A percentile compares a stretch with the other conserved stretches of the same genome.
These are phyloP conservation scores for Cerceris rybyensis DNA, from an alignment of 2,888 invertebrate genomes.

Conservation along the genomic window DNA sequence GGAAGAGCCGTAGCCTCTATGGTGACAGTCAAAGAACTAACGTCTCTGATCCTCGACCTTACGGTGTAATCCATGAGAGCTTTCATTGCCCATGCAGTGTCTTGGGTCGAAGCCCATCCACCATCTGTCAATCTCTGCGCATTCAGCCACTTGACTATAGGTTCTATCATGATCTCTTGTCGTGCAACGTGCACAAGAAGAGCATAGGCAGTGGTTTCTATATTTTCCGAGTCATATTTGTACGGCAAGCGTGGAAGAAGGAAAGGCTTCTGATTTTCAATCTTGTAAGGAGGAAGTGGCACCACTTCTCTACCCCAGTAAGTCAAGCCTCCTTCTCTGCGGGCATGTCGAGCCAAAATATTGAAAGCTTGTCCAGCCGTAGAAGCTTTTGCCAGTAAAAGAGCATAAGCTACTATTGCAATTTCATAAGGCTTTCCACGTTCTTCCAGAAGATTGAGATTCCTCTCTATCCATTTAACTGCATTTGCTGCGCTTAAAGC, in stretches of 20 bases:
- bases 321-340: constrained; percentile 89
- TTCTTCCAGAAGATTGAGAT: constrained; percentile 89
- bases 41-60: constrained; percentile 92
- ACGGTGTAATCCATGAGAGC: constrained; percentile 95
- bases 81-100: constrained; percentile 93
- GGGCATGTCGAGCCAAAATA: constrained; percentile 86
- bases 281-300: constrained; percentile 91
- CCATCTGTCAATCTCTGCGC: constrained; percentile 93
- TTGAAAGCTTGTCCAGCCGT: constrained; percentile 92
- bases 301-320: constrained; percentile 93
- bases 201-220: constrained; percentile 96
- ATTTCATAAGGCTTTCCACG: constrained; percentile 91
- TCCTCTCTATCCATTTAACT: constrained; percentile 90
- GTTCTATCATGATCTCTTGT: constrained; percentile 91
- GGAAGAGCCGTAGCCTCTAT: constrained; percentile 92
- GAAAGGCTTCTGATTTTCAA: constrained; percentile 96
- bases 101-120: constrained; percentile 95
- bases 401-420: constrained; percentile 94
- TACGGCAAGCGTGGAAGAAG: constrained; percentile 93
- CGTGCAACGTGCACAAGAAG: constrained; percentile 93
- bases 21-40: constrained; percentile 89
- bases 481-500: constrained; percentile 90
- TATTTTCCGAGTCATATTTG: constrained; percentile 94
- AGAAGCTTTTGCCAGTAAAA: constrained; percentile 92
- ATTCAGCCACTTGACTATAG: constrained; percentile 95